These are phyloP conservation scores for Hipposideros larvatus DNA, from an alignment of 2,797 vertebrate genomes.

Conservation along the genomic window DNA sequence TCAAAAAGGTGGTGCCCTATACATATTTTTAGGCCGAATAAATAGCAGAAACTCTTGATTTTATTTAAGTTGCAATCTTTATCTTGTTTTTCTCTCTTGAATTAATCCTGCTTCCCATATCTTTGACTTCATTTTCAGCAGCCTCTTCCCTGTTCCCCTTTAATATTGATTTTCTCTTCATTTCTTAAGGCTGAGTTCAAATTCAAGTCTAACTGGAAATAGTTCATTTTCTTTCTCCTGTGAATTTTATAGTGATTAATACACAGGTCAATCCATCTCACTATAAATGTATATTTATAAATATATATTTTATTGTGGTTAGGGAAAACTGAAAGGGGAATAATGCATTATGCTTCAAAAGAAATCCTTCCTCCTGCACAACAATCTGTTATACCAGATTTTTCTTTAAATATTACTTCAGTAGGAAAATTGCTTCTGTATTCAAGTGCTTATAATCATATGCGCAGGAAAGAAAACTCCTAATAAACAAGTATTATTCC, in stretches of 20 bases:
- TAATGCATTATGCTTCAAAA: neutral
- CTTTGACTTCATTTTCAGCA: neutral
- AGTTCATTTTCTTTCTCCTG: neutral
- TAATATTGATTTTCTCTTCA: neutral
- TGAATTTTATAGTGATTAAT: neutral
- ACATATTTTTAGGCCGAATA: neutral
- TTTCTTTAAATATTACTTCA: conserved; percentile 1
- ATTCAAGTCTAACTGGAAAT: neutral
- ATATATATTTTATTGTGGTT: neutral
- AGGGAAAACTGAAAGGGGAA: neutral
- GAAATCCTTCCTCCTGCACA: neutral
- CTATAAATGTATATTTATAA: neutral
- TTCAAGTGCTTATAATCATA: neutral
- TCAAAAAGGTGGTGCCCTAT: neutral
- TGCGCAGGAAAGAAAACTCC: neutral
- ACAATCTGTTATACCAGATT: neutral
- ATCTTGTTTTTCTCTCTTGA: neutral
- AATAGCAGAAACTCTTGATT: neutral
- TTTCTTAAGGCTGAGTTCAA: neutral
- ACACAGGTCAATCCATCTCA: neutral
- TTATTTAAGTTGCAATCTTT: neutral
- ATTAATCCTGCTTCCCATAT: neutral
- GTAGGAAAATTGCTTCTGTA: neutral
- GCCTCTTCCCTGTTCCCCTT: neutral
- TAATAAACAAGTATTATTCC: neutral